Conservation (phyloP, 2,888 invertebrate species). For the Lapara coniferarum region DNA sequence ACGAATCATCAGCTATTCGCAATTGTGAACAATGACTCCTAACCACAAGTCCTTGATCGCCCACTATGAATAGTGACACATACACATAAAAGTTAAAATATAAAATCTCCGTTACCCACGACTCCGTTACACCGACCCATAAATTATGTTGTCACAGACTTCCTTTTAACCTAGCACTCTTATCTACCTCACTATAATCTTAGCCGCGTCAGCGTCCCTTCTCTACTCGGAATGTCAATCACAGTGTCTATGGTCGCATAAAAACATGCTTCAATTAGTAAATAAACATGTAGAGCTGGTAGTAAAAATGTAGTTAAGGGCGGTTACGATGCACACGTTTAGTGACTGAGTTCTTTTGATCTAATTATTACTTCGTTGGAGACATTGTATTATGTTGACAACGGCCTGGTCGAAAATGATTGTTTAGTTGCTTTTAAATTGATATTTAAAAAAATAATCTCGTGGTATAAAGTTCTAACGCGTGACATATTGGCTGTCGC, state of each 20-base stretch:
- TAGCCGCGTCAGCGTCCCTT: neutral
- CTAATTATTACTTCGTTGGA: neutral
- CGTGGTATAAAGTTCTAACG: too few relatives aligned
- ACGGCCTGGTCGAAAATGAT: too few relatives aligned
- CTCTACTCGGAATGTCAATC: constrained; percentile 1
- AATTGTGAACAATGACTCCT: too few relatives aligned
- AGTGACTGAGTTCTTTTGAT: neutral
- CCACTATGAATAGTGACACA: neutral
- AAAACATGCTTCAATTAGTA: neutral
- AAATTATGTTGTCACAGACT: constrained; percentile 15
- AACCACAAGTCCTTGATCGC: too few relatives aligned
- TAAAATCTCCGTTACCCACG: neutral
- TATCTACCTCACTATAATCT: neutral
- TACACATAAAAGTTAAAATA: neutral
- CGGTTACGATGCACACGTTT: neutral
- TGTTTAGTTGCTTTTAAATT: too few relatives aligned
- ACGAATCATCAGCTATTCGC: too few relatives aligned
- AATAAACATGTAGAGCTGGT: neutral
- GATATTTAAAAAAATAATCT: too few relatives aligned
- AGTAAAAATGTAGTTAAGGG: neutral
- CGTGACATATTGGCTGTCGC: too few relatives aligned
- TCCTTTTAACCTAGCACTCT: constrained; percentile 6
- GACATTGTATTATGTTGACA: too few relatives aligned
- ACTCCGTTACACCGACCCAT: neutral
- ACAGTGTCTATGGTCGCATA: neutral